Evolutionary conservation across 2,113 vertebrate genomes (phyloP).

Genomic region (Myocastor coypus): DNA sequence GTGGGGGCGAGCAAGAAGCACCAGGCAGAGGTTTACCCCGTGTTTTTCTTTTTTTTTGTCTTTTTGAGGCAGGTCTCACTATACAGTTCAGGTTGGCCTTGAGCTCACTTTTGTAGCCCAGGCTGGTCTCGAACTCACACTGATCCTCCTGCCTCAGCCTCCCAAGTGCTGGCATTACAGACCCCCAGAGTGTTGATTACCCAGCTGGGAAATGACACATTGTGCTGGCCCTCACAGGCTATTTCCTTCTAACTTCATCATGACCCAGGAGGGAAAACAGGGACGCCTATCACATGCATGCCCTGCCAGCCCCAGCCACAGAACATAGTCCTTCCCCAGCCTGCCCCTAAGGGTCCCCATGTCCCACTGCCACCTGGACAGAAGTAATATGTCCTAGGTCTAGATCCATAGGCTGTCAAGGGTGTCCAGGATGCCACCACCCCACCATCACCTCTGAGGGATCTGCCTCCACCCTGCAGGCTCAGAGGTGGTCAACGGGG

Average conservation of each 20-base stretch:
- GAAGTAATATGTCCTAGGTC: not conserved
- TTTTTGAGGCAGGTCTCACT: no score
- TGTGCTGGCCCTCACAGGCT: not conserved
- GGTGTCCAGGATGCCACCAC: not conserved
- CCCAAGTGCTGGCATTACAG: no score
- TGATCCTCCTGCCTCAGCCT: no score
- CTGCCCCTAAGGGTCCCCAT: not conserved
- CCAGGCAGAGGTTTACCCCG: accelerated
- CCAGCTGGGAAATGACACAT: not conserved
- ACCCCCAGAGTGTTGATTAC: not conserved
- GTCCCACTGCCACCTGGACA: not conserved
- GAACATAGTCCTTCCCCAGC: not conserved
- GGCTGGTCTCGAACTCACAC: no score
- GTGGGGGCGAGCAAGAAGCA: accelerated
- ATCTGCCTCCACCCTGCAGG: not conserved
- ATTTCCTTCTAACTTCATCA: not conserved
- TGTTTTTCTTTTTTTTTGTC: not conserved
- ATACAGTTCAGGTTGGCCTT: no score
- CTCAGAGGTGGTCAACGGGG: not conserved
- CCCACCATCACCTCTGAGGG: not conserved
- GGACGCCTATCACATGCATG: accelerated
- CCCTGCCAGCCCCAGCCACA: not conserved
- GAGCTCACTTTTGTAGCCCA: no score
- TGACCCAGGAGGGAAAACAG: not conserved
- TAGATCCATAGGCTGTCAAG: not conserved